phyloP scores from a whole-genome alignment of 2,797 vertebrate species.

The Rousettus madagascariensis region DNA sequence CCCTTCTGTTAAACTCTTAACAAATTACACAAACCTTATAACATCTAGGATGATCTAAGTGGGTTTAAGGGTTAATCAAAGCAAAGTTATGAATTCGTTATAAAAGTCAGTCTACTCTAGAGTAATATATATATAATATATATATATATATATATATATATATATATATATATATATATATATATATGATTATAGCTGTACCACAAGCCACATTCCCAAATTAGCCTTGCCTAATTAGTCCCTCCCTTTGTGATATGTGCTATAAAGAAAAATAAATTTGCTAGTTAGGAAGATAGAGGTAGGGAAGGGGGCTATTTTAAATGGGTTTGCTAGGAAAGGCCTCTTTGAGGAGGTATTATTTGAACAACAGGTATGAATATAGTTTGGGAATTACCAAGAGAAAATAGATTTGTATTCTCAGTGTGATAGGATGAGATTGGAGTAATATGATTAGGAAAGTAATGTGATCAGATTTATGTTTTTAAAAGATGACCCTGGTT shows the following conservation, averaged over 20 bases:
- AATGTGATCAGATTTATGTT: neutral
- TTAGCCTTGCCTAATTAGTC: neutral
- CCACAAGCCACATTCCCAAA: neutral
- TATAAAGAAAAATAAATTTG: neutral
- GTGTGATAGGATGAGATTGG: neutral
- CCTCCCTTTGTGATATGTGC: neutral
- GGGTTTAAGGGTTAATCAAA: neutral
- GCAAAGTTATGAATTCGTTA: neutral
- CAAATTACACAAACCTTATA: neutral
- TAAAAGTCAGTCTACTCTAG: neutral
- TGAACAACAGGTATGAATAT: neutral
- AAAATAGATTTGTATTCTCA: neutral
- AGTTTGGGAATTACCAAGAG: neutral
- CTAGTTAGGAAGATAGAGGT: neutral
- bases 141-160: too few relatives aligned
- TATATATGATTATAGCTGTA: neutral
- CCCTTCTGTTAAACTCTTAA: neutral
- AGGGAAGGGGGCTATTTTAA: neutral
- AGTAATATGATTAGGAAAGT: neutral
- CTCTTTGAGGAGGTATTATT: neutral
- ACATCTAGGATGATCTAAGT: neutral
- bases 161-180: too few relatives aligned
- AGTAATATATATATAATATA: neutral
- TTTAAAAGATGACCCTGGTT: neutral
- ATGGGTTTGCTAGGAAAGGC: neutral